Conservation (phyloP, 2,888 invertebrate genomes). For the Patella ulyssiponensis region DNA sequence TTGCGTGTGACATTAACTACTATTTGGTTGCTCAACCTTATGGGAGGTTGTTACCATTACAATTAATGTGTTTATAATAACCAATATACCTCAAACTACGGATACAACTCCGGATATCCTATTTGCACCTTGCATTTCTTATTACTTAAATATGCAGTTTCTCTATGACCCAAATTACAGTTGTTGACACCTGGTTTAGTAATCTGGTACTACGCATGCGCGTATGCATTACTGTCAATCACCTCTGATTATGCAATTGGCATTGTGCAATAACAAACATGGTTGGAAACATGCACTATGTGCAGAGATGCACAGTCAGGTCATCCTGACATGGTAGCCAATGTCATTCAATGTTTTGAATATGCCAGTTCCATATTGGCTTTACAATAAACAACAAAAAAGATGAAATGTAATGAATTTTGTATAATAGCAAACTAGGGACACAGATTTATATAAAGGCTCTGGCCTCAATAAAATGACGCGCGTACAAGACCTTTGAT, state of each 20-base stretch:
- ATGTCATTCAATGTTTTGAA: conserved; percentile 11
- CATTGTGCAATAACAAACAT: neutral
- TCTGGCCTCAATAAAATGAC: no score
- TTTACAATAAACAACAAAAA: neutral
- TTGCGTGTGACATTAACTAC: no score
- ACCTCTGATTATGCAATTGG: neutral
- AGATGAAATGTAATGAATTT: no score
- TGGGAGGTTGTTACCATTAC: no score
- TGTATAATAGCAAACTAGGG: no score
- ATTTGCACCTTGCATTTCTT: no score
- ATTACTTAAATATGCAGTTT: neutral
- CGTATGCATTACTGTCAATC: neutral
- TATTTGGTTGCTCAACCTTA: no score
- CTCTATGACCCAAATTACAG: neutral
- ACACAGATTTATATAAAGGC: no score
- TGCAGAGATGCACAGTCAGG: conserved; percentile 3
- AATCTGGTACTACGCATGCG: neutral
- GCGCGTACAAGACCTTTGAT: neutral
- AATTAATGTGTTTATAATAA: no score
- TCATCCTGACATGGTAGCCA: neutral
- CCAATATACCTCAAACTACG: no score
- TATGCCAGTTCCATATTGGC: neutral
- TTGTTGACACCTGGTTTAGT: conserved; percentile 9
- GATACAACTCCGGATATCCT: no score
- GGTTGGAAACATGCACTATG: neutral